These are phyloP conservation scores for Alethe diademata DNA, from an alignment of 2,113 vertebrate genomes.

Conservation along the genomic window DNA sequence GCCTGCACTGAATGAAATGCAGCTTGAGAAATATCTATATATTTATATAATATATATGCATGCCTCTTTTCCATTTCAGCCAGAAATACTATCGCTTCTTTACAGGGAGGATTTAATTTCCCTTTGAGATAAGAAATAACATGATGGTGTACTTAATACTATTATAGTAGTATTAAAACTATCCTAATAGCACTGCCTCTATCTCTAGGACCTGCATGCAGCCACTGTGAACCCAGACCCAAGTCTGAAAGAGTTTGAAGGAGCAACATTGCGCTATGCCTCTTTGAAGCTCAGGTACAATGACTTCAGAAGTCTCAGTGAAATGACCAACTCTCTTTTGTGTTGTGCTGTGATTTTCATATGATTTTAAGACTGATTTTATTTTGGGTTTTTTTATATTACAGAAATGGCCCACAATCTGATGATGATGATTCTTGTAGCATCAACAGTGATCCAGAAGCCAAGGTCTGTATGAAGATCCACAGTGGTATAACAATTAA, in stretches of 20 bases:
- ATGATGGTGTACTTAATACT: not conserved
- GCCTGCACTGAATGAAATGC: slow-evolving; percentile 56
- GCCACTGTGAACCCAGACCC: slow-evolving; percentile 92
- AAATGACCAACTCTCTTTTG: not conserved
- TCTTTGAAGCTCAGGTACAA: slow-evolving; percentile 92
- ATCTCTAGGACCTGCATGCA: slow-evolving; percentile 87
- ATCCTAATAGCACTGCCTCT: slow-evolving; percentile 24
- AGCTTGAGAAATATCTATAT: slow-evolving; percentile 37
- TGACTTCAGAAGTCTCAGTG: not conserved
- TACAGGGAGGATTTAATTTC: slow-evolving; percentile 59
- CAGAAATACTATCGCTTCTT: slow-evolving; percentile 58
- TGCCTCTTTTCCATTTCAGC: slow-evolving; percentile 65
- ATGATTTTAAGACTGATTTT: not conserved
- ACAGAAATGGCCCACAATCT: slow-evolving; percentile 83
- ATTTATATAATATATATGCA: slow-evolving; percentile 48
- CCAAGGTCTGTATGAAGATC: slow-evolving; percentile 82
- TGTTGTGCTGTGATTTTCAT: not conserved
- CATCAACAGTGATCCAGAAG: slow-evolving; percentile 87
- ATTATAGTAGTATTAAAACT: not conserved
- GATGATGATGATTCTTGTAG: slow-evolving; percentile 91
- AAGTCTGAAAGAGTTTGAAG: slow-evolving; percentile 94
- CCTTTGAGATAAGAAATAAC: slow-evolving; percentile 28
- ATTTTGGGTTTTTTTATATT: not conserved
- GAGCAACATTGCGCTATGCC: slow-evolving; percentile 91
- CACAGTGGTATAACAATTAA: not conserved